A percentile compares a stretch with the other conserved stretches of the same genome.
Conservation (phyloP, 1,140 invertebrate genomes). For the Zaprionus davidi region DNA sequence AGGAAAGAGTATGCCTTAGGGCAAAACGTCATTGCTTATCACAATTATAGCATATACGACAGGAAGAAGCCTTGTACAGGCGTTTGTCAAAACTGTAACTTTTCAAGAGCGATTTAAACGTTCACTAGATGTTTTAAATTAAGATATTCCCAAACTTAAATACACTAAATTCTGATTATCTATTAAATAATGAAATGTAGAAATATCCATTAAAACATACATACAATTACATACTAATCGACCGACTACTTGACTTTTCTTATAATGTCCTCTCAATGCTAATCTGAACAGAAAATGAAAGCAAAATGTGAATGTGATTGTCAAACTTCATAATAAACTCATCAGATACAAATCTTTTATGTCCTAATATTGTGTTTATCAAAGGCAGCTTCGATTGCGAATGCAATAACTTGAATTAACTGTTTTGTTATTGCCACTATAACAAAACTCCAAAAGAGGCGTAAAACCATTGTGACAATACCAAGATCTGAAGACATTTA, state of each 20-base stretch:
- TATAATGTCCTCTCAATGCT: not conserved
- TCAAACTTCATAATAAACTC: not conserved
- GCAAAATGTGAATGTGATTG: not conserved
- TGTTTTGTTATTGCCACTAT: not conserved
- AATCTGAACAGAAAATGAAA: not conserved
- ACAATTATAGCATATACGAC: not conserved
- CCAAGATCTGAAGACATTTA: slow-evolving; percentile 6
- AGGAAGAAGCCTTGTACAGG: not conserved
- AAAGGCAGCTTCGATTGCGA: not conserved
- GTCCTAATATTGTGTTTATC: not conserved
- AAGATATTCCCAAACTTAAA: not conserved
- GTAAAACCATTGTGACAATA: slow-evolving; percentile 30
- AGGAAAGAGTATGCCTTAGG: not conserved
- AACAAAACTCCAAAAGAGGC: not conserved
- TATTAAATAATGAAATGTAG: not conserved
- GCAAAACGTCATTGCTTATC: not conserved
- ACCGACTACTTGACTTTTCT: too few relatives aligned
- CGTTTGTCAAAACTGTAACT: not conserved
- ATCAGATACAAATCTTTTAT: not conserved
- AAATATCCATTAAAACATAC: not conserved
- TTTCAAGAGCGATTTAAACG: not conserved
- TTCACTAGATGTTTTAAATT: not conserved
- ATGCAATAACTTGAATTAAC: slow-evolving; percentile 6
- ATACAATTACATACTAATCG: too few relatives aligned
- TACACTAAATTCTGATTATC: not conserved